A percentile compares a stretch with the other conserved stretches of the same genome.
Conservation (phyloP, 2,888 invertebrate genomes). For the Emmelina monodactyla region DNA sequence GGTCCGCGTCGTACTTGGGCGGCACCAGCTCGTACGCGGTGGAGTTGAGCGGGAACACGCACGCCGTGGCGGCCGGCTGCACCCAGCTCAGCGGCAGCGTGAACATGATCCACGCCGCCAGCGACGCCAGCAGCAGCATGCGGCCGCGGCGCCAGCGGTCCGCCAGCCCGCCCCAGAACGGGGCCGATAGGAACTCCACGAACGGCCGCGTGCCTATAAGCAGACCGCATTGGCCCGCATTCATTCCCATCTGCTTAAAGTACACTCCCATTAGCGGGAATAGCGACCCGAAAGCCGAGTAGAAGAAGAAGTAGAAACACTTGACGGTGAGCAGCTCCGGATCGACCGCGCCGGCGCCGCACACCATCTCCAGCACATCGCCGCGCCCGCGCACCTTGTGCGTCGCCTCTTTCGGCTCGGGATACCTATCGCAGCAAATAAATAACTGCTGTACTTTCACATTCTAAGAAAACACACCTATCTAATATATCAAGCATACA, state of each 20-base stretch:
- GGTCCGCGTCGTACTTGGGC: conserved; percentile 59
- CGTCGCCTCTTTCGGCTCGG: conserved; percentile 86
- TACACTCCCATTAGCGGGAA: conserved; percentile 99
- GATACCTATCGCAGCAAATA: too few species aligned
- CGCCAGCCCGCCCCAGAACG: conserved; percentile 97
- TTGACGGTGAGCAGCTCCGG: conserved; percentile 94
- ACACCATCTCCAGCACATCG: conserved; percentile 83
- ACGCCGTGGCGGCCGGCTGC: conserved; percentile 92
- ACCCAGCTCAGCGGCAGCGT: conserved; percentile 96
- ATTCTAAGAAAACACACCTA: too few species aligned
- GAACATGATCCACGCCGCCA: conserved; percentile 96
- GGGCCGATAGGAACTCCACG: conserved; percentile 96
- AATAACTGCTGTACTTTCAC: too few species aligned
- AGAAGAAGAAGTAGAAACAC: conserved; percentile 99
- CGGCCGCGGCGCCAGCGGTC: conserved; percentile 90
- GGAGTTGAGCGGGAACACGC: conserved; percentile 67
- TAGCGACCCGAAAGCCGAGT: conserved; percentile 97
- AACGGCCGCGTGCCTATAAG: conserved; percentile 96
- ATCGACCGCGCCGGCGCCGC: conserved; percentile 81
- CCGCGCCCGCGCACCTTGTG: conserved; percentile 88
- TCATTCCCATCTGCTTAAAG: conserved; percentile 99
- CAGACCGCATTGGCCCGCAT: conserved; percentile 92
- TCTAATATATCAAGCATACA: too few species aligned
- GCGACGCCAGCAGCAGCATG: conserved; percentile 85
- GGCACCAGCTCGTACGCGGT: conserved; percentile 70